Conservation (phyloP, 1,140 invertebrate species). For the Dinoponera quadriceps region DNA sequence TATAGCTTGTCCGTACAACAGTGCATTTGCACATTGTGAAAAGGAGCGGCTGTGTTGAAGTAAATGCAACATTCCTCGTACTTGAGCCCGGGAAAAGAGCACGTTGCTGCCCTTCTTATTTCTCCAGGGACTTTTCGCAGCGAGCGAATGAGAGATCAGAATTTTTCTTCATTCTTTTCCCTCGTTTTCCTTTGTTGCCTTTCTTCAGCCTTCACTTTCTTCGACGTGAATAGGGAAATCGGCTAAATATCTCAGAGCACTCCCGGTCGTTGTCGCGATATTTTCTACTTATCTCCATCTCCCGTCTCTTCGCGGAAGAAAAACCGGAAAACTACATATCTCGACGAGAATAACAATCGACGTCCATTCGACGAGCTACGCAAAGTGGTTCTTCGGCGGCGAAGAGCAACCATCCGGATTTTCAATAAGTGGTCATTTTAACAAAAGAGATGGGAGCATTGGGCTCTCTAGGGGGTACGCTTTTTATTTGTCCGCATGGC, state of each 20-base stretch:
- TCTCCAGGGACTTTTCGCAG: slow-evolving; percentile 70
- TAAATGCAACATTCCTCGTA: slow-evolving; percentile 41
- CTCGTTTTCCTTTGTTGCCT: slow-evolving; percentile 28
- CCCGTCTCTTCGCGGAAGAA: slow-evolving; percentile 12
- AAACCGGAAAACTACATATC: slow-evolving; percentile 60
- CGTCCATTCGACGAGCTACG: slow-evolving; percentile 20
- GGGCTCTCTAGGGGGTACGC: neutral
- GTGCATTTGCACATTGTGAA: slow-evolving; percentile 58
- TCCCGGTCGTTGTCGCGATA: slow-evolving; percentile 53
- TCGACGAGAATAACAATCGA: slow-evolving; percentile 42
- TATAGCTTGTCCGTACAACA: slow-evolving; percentile 45
- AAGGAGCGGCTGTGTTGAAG: slow-evolving; percentile 51
- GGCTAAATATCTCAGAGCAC: slow-evolving; percentile 57
- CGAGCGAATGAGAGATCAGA: slow-evolving; percentile 64
- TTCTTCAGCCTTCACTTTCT: slow-evolving; percentile 43
- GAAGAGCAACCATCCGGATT: neutral
- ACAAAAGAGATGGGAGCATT: slow-evolving; percentile 8
- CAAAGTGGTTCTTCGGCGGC: neutral
- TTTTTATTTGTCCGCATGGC: slow-evolving; percentile 45
- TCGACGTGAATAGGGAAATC: slow-evolving; percentile 57
- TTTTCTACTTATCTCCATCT: slow-evolving; percentile 49
- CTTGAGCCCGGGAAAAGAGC: slow-evolving; percentile 51
- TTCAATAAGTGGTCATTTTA: slow-evolving; percentile 38
- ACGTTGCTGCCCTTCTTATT: slow-evolving; percentile 66
- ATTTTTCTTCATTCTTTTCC: slow-evolving; percentile 62